These are phyloP conservation scores for Drosophila pachea DNA, from an alignment of 1,140 invertebrate genomes.

Conservation along the genomic window DNA sequence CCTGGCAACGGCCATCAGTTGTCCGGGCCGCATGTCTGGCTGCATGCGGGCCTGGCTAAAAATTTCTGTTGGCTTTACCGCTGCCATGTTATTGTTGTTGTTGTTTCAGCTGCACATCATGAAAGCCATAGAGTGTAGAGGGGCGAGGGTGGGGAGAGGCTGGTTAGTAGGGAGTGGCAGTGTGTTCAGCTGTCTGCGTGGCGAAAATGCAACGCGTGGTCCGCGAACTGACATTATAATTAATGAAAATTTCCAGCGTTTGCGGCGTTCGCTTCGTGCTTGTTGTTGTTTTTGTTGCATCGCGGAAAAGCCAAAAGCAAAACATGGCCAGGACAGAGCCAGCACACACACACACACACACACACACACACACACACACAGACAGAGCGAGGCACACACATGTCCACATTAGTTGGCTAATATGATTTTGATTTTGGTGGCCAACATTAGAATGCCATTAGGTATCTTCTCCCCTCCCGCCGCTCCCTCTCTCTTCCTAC, in stretches of 20 bases:
- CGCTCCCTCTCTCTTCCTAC: too few relatives aligned
- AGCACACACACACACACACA: slow-evolving; percentile 15
- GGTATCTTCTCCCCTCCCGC: slow-evolving; percentile 27
- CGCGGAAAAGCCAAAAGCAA: slow-evolving; percentile 40
- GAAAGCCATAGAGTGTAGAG: not conserved
- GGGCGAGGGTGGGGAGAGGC: not conserved
- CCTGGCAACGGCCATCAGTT: slow-evolving; percentile 41
- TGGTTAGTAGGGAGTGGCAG: not conserved
- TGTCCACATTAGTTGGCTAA: slow-evolving; percentile 43
- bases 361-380: slow-evolving; percentile 13
- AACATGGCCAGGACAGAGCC: slow-evolving; percentile 17
- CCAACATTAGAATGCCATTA: slow-evolving; percentile 71
- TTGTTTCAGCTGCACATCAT: slow-evolving; percentile 67
- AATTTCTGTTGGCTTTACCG: slow-evolving; percentile 46
- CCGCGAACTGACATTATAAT: slow-evolving; percentile 68
- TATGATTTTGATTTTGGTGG: slow-evolving; percentile 75
- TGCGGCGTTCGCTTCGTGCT: slow-evolving; percentile 20
- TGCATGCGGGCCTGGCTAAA: slow-evolving; percentile 5
- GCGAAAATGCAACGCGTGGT: slow-evolving; percentile 45
- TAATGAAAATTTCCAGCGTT: slow-evolving; percentile 71
- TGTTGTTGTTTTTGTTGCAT: slow-evolving; percentile 24
- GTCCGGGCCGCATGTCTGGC: slow-evolving; percentile 38
- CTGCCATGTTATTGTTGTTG: slow-evolving; percentile 42
- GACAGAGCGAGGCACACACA: not conserved
- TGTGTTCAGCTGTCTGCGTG: slow-evolving; percentile 36